A percentile compares a stretch with the other conserved stretches of the same genome.
These are phyloP conservation scores for Hydractinia echinata DNA, from an alignment of 30 jellyfish, hydroid and myxozoan species.

Conservation along the genomic window DNA sequence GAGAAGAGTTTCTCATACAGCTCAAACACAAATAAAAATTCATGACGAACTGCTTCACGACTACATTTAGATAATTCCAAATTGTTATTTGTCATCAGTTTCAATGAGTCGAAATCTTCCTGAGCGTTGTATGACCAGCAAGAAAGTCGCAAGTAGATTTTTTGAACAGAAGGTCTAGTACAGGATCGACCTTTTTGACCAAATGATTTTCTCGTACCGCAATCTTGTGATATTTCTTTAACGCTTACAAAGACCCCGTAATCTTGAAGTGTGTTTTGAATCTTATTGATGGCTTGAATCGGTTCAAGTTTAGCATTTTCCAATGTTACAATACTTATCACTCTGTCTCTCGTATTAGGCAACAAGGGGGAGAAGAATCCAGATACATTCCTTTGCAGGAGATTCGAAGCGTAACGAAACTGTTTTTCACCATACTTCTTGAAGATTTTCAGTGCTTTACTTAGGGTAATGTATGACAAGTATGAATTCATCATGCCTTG, in stretches of 20 bases:
- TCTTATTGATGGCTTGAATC: constrained; percentile 12
- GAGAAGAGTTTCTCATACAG: constrained; percentile 31
- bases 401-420: constrained; percentile 1
- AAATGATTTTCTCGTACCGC: not conserved
- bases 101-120: constrained; percentile 17
- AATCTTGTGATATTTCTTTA: constrained; percentile 10
- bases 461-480: constrained; percentile 26
- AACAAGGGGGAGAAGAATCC: not conserved
- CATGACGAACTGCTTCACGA: constrained; percentile 17
- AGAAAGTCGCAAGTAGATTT: constrained; percentile 10
- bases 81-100: constrained; percentile 1
- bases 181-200: constrained; percentile 1
- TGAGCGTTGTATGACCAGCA: constrained; percentile 36
- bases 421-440: constrained; percentile 35
- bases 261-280: constrained; percentile 33
- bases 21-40: constrained; percentile 8
- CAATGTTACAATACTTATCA: constrained; percentile 13
- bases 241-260: constrained; percentile 34
- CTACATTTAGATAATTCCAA: constrained; percentile 4
- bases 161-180: not conserved
- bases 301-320: constrained; percentile 8
- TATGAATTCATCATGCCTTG: constrained; percentile 36
- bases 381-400: not conserved
- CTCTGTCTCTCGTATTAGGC: constrained; percentile 15
- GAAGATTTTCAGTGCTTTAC: constrained; percentile 29